Percentiles rank a stretch among this genome's conserved stretches.
phyloP scores from a whole-genome alignment of 2,113 vertebrate species.

The Cavia aperea region DNA sequence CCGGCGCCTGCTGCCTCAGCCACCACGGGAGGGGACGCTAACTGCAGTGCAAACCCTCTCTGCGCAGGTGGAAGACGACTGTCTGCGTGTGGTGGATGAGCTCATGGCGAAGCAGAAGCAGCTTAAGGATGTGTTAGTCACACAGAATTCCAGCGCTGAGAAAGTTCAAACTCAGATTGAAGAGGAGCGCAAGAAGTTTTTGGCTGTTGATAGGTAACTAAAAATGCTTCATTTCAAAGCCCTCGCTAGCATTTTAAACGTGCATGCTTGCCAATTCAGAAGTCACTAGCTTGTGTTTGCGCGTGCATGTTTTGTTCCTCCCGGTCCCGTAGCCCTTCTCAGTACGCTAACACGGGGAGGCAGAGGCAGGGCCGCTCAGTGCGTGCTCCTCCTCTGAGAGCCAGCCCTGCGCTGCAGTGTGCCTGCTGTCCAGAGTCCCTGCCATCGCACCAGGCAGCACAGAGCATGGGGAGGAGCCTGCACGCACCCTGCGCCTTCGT shows the following conservation, averaged over 20 bases:
- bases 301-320: neutral
- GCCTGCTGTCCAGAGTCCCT: neutral
- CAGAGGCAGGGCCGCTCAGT: neutral
- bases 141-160: conserved; percentile 76
- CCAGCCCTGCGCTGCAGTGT: neutral
- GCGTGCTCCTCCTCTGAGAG: neutral
- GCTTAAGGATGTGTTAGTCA: conserved; percentile 74
- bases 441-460: neutral
- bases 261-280: neutral
- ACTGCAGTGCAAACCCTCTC: neutral
- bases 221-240: neutral
- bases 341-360: neutral
- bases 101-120: conserved; percentile 74
- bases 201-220: conserved; percentile 82
- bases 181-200: conserved; percentile 75
- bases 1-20: neutral
- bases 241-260: neutral
- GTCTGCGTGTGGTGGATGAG: conserved; percentile 78
- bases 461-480: too few relatives aligned
- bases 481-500: neutral
- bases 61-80: conserved; percentile 72
- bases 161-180: conserved; percentile 81
- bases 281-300: neutral
- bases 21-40: neutral
- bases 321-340: neutral